A percentile compares a stretch with the other conserved stretches of the same genome.
phyloP scores from a whole-genome alignment of 2,888 invertebrate genomes.

The Microctonus hyperodae region DNA sequence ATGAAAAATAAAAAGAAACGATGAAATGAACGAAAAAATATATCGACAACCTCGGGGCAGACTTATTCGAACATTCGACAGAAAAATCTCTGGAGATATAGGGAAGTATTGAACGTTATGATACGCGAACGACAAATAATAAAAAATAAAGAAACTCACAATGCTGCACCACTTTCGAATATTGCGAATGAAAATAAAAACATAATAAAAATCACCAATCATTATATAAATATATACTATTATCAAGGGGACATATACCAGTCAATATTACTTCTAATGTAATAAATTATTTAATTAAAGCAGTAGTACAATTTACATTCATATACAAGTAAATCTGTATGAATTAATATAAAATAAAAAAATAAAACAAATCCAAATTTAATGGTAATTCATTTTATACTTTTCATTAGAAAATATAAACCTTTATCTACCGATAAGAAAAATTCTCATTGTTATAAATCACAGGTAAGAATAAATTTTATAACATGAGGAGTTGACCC shows the following conservation, averaged over 20 bases:
- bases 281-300: too few relatives aligned
- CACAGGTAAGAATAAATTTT: not conserved
- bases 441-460: too few relatives aligned
- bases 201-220: not conserved
- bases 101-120: not conserved
- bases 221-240: not conserved
- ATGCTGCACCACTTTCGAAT: not conserved
- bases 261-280: too few relatives aligned
- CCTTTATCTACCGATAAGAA: not conserved
- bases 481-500: not conserved
- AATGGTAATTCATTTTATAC: not conserved
- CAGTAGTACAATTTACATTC: too few relatives aligned
- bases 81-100: not conserved
- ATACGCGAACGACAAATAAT: not conserved
- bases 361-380: not conserved
- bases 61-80: not conserved
- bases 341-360: not conserved
- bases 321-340: not conserved
- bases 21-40: not conserved
- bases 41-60: not conserved
- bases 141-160: conserved; percentile 3
- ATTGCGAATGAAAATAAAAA: not conserved
- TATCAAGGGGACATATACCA: too few relatives aligned
- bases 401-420: not conserved
- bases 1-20: not conserved